Evolutionary conservation across 2,797 vertebrate genomes (phyloP).

Genomic region (Danio jaintianensis): DNA sequence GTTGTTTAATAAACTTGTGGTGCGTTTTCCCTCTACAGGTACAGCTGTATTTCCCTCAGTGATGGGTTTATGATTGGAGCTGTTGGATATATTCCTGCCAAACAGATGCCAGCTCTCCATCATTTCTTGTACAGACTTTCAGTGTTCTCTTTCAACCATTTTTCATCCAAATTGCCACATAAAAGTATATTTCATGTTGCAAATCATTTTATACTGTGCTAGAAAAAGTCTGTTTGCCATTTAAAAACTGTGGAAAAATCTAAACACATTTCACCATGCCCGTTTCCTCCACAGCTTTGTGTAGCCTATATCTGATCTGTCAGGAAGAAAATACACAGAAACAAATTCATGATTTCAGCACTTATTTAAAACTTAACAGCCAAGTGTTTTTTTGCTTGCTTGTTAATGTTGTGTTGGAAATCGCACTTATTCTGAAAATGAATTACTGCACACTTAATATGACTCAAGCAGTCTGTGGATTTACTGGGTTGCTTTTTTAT

Average conservation of each 20-base stretch:
- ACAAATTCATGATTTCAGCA: neutral
- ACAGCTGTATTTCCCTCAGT: slow-evolving; percentile 78
- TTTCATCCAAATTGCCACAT: neutral
- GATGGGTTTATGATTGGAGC: slow-evolving; percentile 75
- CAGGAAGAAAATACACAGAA: neutral
- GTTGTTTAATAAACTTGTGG: slow-evolving; percentile 2
- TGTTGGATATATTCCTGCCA: slow-evolving; percentile 30
- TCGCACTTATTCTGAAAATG: slow-evolving; percentile 11
- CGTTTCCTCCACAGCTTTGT: neutral
- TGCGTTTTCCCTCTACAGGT: slow-evolving; percentile 67
- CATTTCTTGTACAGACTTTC: slow-evolving; percentile 4
- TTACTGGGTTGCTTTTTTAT: slow-evolving; percentile 25
- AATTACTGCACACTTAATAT: neutral
- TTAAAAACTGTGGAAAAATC: neutral
- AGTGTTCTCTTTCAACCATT: slow-evolving; percentile 2
- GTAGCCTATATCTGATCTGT: neutral
- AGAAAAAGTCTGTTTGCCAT: neutral
- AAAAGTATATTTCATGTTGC: neutral
- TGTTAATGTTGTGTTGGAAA: slow-evolving; percentile 21
- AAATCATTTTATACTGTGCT: neutral
- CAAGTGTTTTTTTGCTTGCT: slow-evolving; percentile 1
- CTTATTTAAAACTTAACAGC: neutral
- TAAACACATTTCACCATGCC: neutral
- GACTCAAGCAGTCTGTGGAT: neutral
- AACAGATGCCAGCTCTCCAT: slow-evolving; percentile 1